phyloP scores from a whole-genome alignment of 2,797 vertebrate species.

The Falco concolor region DNA sequence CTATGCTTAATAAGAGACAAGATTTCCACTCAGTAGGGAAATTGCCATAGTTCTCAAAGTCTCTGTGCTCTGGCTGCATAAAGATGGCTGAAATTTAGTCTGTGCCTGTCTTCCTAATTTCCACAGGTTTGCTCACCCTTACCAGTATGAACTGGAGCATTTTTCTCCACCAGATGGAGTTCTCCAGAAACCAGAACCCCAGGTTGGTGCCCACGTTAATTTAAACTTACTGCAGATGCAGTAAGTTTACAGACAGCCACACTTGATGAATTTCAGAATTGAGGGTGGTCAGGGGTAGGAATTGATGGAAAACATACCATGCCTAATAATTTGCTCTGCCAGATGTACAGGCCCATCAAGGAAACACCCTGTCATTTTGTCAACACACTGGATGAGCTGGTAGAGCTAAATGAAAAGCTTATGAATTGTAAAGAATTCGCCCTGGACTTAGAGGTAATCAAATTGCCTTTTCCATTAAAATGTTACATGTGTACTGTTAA shows the following conservation, averaged over 20 bases:
- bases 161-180: slow-evolving; percentile 78
- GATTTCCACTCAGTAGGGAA: not conserved
- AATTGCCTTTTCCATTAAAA: not conserved
- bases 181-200: slow-evolving; percentile 81
- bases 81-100: not conserved
- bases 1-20: not conserved
- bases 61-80: not conserved
- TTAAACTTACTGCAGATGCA: not conserved
- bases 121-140: slow-evolving; percentile 92
- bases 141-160: slow-evolving; percentile 90
- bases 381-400: slow-evolving; percentile 84
- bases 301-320: not conserved
- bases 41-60: not conserved
- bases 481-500: not conserved
- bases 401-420: slow-evolving; percentile 89
- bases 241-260: not conserved
- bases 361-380: slow-evolving; percentile 85
- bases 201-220: slow-evolving; percentile 69
- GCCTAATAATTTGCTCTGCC: slow-evolving; percentile 6
- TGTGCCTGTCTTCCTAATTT: not conserved
- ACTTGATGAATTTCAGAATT: not conserved
- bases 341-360: slow-evolving; percentile 82
- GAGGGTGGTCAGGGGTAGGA: not conserved
- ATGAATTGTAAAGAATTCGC: slow-evolving; percentile 85
- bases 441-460: slow-evolving; percentile 90